Base-by-base conservation (phyloP, 2,888 invertebrate species). In the Pelosia muscerda region DNA sequence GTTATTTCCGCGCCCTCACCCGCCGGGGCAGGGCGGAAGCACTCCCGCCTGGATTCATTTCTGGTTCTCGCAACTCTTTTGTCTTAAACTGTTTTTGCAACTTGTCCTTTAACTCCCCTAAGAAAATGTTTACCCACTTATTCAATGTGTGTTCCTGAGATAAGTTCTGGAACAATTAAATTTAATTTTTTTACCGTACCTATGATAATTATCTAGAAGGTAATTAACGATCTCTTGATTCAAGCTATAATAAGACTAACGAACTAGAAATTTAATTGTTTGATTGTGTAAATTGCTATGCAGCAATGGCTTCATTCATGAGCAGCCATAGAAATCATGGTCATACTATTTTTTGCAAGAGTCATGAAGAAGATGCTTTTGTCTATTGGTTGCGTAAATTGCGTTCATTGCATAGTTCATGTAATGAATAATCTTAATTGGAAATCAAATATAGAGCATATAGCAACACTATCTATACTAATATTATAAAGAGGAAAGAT, bases 21-120 rank as follows among this genome's bases (percentile, higher is more conserved):
- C 83, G 84, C 81, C 76, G 85, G 83, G 84, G 84, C 80, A 80
- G 87, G 89, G 90, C 87, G 88, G 89, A 84, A 87, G 81, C 84
- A 77, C 87, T 83, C 84, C 92, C 91, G 88, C 88, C 89, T 91
- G 88, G 90, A 92, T 92, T 93, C 93, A 93, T 92, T 93, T 92
- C 93, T 93, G 92, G 90, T 92, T 92, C 91, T 93, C 92, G 90
- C 89, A 93, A 88, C 91, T 92, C 93, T 93, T 93, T 93, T 93
- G 91, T 92, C 93, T 93, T 91, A 90, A 92, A 92, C 91, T 89
- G 91, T 91, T 92, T 91, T 89, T 86, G 88, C 86, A 88, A 92
- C 89, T 92, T 91, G 88, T 91, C 85, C 84, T 88, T 87, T 88
- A 87, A 81, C 84, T 88, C 86, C 82, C 67, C 69, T 69, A 81